A percentile compares a stretch with the other conserved stretches of the same genome.
These are phyloP conservation scores for Synergus umbraculus DNA, from an alignment of 2,888 invertebrate genomes.

Conservation along the genomic window DNA sequence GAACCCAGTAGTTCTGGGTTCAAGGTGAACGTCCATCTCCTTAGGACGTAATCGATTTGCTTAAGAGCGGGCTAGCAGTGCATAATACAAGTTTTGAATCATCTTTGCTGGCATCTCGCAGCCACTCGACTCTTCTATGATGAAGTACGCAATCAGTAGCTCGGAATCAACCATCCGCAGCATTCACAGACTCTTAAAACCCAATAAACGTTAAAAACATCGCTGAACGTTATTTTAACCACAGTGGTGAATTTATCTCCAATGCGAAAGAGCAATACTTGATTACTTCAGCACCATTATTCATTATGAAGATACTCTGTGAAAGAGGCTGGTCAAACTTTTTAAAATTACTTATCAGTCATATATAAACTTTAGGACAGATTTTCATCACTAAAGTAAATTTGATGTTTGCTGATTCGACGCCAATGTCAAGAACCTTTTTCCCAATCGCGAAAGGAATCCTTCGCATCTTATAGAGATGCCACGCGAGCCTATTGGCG, in stretches of 20 bases:
- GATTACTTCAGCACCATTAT: background rate
- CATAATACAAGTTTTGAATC: slow-evolving; percentile 31
- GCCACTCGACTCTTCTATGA: background rate
- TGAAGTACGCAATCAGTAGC: slow-evolving; percentile 29
- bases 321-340: background rate
- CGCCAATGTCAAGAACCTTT: slow-evolving; percentile 13
- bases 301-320: background rate
- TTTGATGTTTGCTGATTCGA: background rate
- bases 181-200: slow-evolving; percentile 26
- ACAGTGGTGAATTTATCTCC: slow-evolving; percentile 17
- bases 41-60: slow-evolving; percentile 39
- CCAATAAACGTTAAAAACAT: slow-evolving; percentile 33
- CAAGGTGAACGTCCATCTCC: slow-evolving; percentile 41
- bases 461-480: slow-evolving; percentile 18
- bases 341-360: background rate
- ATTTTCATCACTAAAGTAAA: background rate
- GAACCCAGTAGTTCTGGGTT: slow-evolving; percentile 36
- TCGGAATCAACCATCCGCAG: slow-evolving; percentile 11
- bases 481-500: slow-evolving; percentile 40
- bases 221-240: slow-evolving; percentile 2
- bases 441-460: background rate
- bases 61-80: slow-evolving; percentile 30
- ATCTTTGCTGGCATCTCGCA: background rate
- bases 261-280: background rate
- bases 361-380: background rate